These are phyloP conservation scores for Formica aserva DNA, from an alignment of 2,888 invertebrate species.

Conservation along the genomic window DNA sequence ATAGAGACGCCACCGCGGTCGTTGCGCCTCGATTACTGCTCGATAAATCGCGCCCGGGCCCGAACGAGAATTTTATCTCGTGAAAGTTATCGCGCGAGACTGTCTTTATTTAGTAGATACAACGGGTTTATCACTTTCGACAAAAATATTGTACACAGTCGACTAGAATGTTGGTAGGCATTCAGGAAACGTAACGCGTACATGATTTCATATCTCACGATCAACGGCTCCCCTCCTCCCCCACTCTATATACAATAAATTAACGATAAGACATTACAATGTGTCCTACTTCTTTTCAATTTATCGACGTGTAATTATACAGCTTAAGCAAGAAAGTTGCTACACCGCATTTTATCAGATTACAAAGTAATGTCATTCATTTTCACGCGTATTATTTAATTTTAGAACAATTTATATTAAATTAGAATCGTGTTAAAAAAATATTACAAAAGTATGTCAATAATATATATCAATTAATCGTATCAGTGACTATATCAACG, in stretches of 20 bases:
- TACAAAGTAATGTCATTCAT: not conserved
- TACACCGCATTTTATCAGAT: not conserved
- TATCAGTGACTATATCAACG: not conserved
- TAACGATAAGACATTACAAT: slow-evolving; percentile 20
- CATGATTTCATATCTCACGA: slow-evolving; percentile 15
- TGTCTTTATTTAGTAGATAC: slow-evolving; percentile 56
- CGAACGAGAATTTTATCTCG: slow-evolving; percentile 63
- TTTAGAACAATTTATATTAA: not conserved
- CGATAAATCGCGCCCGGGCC: slow-evolving; percentile 58
- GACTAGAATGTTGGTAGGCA: slow-evolving; percentile 23
- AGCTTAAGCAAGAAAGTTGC: not conserved
- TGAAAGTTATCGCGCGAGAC: slow-evolving; percentile 63
- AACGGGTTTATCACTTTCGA: slow-evolving; percentile 61
- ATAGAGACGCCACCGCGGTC: slow-evolving; percentile 32
- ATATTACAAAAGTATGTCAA: not conserved
- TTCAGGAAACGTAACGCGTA: not conserved
- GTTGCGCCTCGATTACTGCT: slow-evolving; percentile 39
- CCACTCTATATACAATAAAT: slow-evolving; percentile 28
- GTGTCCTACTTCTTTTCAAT: not conserved
- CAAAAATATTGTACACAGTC: slow-evolving; percentile 32
- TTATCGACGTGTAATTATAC: not conserved
- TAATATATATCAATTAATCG: not conserved
- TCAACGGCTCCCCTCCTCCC: not conserved
- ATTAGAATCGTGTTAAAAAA: not conserved
- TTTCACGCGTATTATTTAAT: not conserved